Evolutionary conservation across 1,140 invertebrate species (phyloP).

Genomic region (Scaptomyza montana): DNA sequence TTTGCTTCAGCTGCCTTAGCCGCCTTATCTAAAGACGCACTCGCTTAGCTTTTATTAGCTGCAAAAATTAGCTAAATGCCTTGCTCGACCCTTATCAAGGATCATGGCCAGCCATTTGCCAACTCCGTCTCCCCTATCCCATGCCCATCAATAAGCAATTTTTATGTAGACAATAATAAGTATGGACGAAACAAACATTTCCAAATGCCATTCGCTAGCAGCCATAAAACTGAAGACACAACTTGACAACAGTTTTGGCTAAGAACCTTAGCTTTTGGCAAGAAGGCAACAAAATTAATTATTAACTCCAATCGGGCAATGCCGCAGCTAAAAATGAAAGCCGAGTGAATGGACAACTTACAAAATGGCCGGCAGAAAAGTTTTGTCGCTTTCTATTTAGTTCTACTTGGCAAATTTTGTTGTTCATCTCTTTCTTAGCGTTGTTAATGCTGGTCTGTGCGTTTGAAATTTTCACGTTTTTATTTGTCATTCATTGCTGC

Average conservation of each 20-base stretch:
- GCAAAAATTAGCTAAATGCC: constrained; percentile 30
- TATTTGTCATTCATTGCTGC: constrained; percentile 67
- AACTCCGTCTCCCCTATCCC: not conserved
- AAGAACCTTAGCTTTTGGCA: constrained; percentile 19
- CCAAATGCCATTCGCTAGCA: constrained; percentile 7
- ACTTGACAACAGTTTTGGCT: constrained; percentile 10
- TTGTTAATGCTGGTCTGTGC: constrained; percentile 1
- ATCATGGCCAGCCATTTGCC: constrained; percentile 25
- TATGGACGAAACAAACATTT: constrained; percentile 30
- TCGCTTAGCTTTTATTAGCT: constrained; percentile 13
- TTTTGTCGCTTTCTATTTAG: constrained; percentile 54
- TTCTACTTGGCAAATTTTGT: constrained; percentile 38
- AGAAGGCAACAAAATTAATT: constrained; percentile 46
- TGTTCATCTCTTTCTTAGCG: too few species aligned
- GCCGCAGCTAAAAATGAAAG: constrained; percentile 39
- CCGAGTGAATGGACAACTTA: constrained; percentile 22
- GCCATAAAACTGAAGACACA: constrained; percentile 28
- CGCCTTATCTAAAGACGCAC: not conserved
- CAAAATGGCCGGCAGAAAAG: constrained; percentile 45
- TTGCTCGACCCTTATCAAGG: constrained; percentile 31
- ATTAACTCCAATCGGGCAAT: constrained; percentile 39
- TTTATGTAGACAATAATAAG: constrained; percentile 43
- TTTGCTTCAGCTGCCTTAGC: not conserved
- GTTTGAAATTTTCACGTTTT: constrained; percentile 71
- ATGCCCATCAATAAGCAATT: constrained; percentile 33